These are phyloP conservation scores for Pipistrellus nathusii DNA, from an alignment of 2,797 vertebrate genomes.

Conservation along the genomic window DNA sequence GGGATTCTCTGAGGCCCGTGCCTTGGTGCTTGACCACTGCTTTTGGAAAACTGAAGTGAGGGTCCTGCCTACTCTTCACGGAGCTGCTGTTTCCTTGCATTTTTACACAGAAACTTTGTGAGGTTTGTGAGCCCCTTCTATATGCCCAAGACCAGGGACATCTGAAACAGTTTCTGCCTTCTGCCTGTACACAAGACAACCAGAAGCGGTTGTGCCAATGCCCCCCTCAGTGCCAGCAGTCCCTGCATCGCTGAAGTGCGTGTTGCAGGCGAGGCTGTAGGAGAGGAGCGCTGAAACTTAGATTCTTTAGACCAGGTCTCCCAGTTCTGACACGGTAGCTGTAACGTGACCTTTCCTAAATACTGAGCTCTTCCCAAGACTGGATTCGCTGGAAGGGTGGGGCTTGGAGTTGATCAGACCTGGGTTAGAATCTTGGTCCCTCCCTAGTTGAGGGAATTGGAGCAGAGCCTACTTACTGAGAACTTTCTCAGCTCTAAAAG, in stretches of 20 bases:
- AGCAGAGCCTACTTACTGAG: not conserved
- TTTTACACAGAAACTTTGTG: constrained; percentile 18
- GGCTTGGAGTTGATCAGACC: not conserved
- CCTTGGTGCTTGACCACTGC: not conserved
- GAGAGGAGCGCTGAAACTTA: not conserved
- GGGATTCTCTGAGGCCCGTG: not conserved
- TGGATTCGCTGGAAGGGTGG: not conserved
- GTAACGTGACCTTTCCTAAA: not conserved
- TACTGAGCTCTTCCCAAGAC: not conserved
- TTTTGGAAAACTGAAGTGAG: constrained; percentile 14
- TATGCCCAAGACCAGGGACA: constrained; percentile 9
- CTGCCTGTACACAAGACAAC: not conserved
- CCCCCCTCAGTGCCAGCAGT: not conserved
- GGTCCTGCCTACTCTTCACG: not conserved
- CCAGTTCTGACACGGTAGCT: not conserved
- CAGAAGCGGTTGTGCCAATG: not conserved
- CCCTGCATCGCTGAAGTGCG: not conserved
- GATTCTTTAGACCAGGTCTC: not conserved
- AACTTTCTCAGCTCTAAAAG: constrained; percentile 29
- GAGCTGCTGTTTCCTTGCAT: not conserved
- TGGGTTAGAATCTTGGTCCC: not conserved
- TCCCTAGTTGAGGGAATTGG: not conserved
- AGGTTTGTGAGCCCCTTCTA: not conserved
- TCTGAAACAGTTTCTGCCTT: not conserved
- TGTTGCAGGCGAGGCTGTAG: not conserved